Base-by-base conservation (phyloP, 1,140 invertebrate genomes). In the Zaprionus ornatus region DNA sequence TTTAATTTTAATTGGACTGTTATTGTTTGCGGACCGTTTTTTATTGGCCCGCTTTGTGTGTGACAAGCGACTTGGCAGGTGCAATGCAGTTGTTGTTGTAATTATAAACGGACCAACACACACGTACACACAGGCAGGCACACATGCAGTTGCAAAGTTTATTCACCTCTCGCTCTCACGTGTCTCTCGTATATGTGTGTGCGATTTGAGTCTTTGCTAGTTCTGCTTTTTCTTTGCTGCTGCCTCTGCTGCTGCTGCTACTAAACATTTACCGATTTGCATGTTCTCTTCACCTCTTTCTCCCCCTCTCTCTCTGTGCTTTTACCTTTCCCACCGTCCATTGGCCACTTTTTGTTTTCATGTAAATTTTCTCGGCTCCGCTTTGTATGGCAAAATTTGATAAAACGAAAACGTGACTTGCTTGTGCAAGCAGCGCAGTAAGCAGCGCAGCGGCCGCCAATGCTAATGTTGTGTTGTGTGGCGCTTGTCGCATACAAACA, bases 341-440 rank as follows among this genome's bases (percentile, higher is more conserved):
- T 50, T 55, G 67, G 52, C 63, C 69, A 68, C 68, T 87, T 50
- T 73, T 50, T 73, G 62, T 80, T 84, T 84, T 78, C 81, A 88
- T 88, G 84, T 83, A 88, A 84, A 90, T 88, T 88, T 80, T 77
- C 66, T 79, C 64, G 50, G 65, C 78, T 68, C 54, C 66, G 75
- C 66, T 86, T 79, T 86, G 83, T 79, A 86, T 86, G 79, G 81
- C 73, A 90, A 90, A 88, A 90, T 90, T 90, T 90, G 79, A 80
- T 90, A 85, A 90, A 90, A 81, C 86, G 72, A 90, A 90, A 90
- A 90, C 85, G 85, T 90, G 85, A 90, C 85, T 90, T 85, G 85
- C 73, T 77, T 90, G 63, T 69, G 57, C 66, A 83, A 75, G 68
- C 70, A 81, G 64, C 40, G n/a, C 37, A 6, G 37, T 15, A n/a